phyloP scores from a whole-genome alignment of 2,113 vertebrate species.

The Apodemus speciosus region DNA sequence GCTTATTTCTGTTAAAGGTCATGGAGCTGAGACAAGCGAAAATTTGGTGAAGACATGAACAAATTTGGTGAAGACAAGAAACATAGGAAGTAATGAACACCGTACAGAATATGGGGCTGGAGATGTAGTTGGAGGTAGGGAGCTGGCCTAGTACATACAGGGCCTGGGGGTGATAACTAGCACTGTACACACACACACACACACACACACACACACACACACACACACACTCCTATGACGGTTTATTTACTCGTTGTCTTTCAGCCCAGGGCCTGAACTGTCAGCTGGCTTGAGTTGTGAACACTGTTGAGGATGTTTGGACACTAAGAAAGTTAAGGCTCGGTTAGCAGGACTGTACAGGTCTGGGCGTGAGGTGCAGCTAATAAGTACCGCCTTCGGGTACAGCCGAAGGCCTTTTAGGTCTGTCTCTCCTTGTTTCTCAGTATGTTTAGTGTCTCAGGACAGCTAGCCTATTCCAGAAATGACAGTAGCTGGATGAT shows the following conservation, averaged over 20 bases:
- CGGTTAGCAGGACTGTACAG: background rate
- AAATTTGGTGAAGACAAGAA: background rate
- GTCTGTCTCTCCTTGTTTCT: background rate
- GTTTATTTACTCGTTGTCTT: background rate
- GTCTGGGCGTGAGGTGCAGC: background rate
- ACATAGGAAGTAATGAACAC: background rate
- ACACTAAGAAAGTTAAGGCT: background rate
- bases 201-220: no score
- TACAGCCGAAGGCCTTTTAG: background rate
- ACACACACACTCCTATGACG: background rate
- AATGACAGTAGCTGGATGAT: background rate
- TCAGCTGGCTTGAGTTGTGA: constrained; percentile 29
- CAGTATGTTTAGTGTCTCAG: background rate
- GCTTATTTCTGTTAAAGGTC: background rate
- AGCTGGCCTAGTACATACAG: background rate
- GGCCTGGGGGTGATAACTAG: no score
- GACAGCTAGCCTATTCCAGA: constrained; percentile 18
- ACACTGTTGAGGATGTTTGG: background rate
- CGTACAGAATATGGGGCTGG: background rate
- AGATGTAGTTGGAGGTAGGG: no score
- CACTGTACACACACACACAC: background rate
- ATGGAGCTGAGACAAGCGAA: background rate
- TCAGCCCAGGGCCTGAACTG: background rate
- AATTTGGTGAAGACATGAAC: background rate
- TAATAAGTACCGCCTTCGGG: constrained; percentile 47